These are phyloP conservation scores for Pipa parva DNA, from an alignment of 2,113 vertebrate genomes.

Conservation along the genomic window DNA sequence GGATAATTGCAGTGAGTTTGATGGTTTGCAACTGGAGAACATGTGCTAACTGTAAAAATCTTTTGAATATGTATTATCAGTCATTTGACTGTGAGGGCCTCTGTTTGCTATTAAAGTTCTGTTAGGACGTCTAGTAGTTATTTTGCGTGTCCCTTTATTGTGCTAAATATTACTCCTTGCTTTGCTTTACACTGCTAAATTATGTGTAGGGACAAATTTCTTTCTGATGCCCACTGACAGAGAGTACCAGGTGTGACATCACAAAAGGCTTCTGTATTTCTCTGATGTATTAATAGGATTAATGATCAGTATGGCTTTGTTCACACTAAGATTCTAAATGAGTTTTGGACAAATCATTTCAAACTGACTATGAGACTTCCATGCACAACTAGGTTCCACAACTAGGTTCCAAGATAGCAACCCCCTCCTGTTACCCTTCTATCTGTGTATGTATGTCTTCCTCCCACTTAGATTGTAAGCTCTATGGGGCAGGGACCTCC, in stretches of 20 bases:
- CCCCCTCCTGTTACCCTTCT: no score
- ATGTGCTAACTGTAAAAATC: slow-evolving; percentile 32
- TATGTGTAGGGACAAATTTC: no score
- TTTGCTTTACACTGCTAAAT: neutral
- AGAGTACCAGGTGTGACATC: neutral
- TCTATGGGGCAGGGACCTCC: no score
- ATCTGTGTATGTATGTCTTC: no score
- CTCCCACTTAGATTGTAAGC: no score
- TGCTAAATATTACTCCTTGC: neutral
- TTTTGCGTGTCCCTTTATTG: neutral
- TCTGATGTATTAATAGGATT: no score
- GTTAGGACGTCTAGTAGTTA: slow-evolving; percentile 5
- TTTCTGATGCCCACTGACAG: neutral
- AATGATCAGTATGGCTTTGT: no score
- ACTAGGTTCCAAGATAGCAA: no score
- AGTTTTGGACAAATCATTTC: no score
- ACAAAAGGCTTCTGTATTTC: neutral
- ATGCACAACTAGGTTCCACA: no score
- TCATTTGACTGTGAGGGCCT: slow-evolving; percentile 20
- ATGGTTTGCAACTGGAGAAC: slow-evolving; percentile 27
- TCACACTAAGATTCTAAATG: no score
- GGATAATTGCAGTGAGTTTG: slow-evolving; percentile 28
- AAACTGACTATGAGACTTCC: no score
- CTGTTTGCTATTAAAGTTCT: slow-evolving; percentile 30
- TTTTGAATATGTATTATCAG: slow-evolving; percentile 15